phyloP scores from a whole-genome alignment of 2,888 invertebrate species.

The Ornithoptera alexandrae region DNA sequence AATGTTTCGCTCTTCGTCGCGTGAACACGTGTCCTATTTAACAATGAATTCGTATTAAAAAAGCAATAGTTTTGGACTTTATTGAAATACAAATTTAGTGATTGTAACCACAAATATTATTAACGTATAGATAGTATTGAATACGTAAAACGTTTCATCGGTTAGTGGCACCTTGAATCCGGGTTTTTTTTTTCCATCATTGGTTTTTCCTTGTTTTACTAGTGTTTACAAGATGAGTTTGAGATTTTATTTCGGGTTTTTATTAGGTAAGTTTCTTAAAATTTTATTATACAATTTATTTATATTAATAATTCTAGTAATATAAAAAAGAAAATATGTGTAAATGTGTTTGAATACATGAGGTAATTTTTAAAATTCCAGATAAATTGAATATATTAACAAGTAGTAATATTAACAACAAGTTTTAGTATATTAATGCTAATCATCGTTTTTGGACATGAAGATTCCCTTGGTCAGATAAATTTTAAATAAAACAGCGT shows the following conservation, averaged over 20 bases:
- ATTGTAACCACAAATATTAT: constrained; percentile 5
- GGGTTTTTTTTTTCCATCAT: constrained; percentile 43
- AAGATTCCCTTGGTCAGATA: constrained; percentile 16
- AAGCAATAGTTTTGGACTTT: constrained; percentile 1
- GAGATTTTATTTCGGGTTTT: constrained; percentile 52
- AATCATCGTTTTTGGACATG: background rate
- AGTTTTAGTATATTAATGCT: background rate
- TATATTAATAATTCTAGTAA: background rate
- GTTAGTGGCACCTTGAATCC: constrained; percentile 48
- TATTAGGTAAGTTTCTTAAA: constrained; percentile 62
- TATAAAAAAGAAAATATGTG: background rate
- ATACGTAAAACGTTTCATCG: constrained; percentile 7
- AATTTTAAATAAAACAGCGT: background rate
- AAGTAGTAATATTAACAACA: too few species aligned
- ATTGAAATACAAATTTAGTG: constrained; percentile 10
- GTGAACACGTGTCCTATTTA: constrained; percentile 6
- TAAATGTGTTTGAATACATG: too few species aligned
- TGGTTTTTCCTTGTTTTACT: constrained; percentile 54
- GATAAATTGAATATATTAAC: background rate
- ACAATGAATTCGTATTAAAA: constrained; percentile 15
- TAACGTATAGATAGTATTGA: constrained; percentile 11
- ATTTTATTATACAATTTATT: background rate
- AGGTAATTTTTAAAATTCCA: too few species aligned
- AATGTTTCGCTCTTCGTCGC: constrained; percentile 4
- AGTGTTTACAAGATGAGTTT: constrained; percentile 54